Percentiles rank a stretch among this genome's conserved stretches.
Evolutionary conservation across 2,797 vertebrate species (phyloP).

Genomic region (Pogoniulus pusillus): DNA sequence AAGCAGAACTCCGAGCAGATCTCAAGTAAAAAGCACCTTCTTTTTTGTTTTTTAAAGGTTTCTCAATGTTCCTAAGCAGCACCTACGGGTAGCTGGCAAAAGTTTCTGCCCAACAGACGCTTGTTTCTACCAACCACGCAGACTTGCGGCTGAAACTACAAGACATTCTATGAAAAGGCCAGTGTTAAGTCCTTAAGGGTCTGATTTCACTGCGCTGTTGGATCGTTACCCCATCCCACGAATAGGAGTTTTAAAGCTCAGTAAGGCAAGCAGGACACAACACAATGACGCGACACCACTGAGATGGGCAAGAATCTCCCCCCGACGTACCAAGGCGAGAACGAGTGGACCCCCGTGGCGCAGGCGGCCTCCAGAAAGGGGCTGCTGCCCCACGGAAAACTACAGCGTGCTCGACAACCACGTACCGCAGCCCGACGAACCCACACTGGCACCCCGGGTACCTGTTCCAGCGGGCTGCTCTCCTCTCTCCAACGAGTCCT

Average conservation of each 20-base stretch:
- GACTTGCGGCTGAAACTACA: not conserved
- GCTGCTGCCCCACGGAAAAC: not conserved
- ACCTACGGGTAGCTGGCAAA: not conserved
- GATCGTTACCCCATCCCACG: fast-evolving
- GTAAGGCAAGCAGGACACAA: not conserved
- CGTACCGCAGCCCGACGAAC: not conserved
- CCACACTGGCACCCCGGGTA: not conserved
- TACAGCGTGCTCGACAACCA: not conserved
- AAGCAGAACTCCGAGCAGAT: not conserved
- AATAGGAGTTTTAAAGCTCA: not conserved
- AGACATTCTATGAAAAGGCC: fast-evolving
- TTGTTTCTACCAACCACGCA: fast-evolving
- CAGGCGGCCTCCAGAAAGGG: not conserved
- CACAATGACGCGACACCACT: not conserved
- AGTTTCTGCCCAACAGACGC: not conserved
- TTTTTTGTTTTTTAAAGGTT: not conserved
- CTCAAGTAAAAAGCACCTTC: fast-evolving
- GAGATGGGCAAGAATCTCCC: not conserved
- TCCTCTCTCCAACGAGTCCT: too few species aligned
- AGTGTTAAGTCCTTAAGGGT: fast-evolving
- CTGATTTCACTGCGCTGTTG: fast-evolving
- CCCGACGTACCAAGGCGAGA: not conserved
- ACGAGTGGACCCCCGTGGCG: not conserved
- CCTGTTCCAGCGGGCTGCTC: not conserved
- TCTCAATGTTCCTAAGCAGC: not conserved